Evolutionary conservation across 1,140 invertebrate species (phyloP).

Genomic region (Araneus ventricosus): DNA sequence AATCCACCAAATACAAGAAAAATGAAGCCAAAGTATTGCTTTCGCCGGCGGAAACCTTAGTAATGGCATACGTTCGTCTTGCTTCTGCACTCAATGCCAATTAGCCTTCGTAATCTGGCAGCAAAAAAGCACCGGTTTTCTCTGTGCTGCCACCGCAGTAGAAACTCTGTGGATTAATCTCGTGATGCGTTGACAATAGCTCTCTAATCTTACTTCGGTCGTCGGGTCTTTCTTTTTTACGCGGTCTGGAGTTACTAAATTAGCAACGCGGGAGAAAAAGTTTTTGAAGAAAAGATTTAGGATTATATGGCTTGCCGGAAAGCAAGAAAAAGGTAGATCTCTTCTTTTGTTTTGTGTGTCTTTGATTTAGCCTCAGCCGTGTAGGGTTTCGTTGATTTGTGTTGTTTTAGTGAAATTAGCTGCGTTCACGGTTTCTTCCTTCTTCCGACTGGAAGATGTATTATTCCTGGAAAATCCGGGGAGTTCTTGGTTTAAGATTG

Average conservation of each 20-base stretch:
- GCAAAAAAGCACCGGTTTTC: background rate
- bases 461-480: background rate
- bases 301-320: constrained; percentile 49
- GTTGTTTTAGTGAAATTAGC: constrained; percentile 20
- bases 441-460: background rate
- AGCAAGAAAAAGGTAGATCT: constrained; percentile 8
- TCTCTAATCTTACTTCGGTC: constrained; percentile 46
- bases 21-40: constrained; percentile 45
- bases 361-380: background rate
- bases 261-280: background rate
- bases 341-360: background rate
- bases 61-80: constrained; percentile 43
- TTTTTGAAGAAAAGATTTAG: constrained; percentile 37
- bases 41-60: background rate
- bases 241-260: constrained; percentile 12
- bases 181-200: constrained; percentile 52
- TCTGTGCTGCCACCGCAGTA: background rate
- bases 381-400: constrained; percentile 3
- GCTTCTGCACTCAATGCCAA: constrained; percentile 27
- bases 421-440: background rate
- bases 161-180: constrained; percentile 23
- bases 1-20: constrained; percentile 21
- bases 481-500: background rate
- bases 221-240: background rate
- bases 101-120: constrained; percentile 23